Evolutionary conservation across 2,797 vertebrate species (phyloP), one percentile per base, ranked within the genome.

Genomic region (Anguilla obscura): DNA sequence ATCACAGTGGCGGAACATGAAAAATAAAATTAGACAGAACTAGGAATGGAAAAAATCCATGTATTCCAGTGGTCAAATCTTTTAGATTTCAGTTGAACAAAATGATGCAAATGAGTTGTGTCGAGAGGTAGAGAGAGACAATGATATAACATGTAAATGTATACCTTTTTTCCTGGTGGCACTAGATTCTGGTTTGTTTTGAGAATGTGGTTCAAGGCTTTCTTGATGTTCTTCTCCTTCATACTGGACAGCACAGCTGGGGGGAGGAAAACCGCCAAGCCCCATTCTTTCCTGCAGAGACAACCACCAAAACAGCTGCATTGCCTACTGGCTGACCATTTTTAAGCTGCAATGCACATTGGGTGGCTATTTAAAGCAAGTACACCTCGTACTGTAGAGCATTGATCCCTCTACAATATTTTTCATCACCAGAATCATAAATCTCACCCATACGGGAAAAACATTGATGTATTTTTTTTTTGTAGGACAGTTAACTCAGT

Each of bases 141-240:
- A 18, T 56, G n/a, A 84, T n/a, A 69, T 27, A 69, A 9, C 1
- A 27, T 27, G 63, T 45, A 48, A 36, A 60, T 6, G 79, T 58
- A n/a, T 97, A 99, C 98, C 98, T 99, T 99, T 96, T 99, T 99
- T 93, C 99, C 99, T 87, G 99, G 98, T 89, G 98, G 98, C 93
- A 99, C 98, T 92, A 99, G 96, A 94, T 98, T 99, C 96, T 99
- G 98, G 97, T 99, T 99, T 91, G 98, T 98, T 97, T 99, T 99
- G 93, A 99, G 97, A 94, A 99, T 99, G 95, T 99, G 98, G 88
- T 98, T 98, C 91, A 99, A 97, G 87, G 99, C 99, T 95, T 99
- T 99, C 96, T 98, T 99, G 94, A 99, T 99, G 95, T 99, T 99
- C 95, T 99, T 99, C 96, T 99, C 99, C 94, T 99, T 99, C 99